Percentiles rank a stretch among this genome's conserved stretches.
Conservation (phyloP, 1,140 invertebrate genomes). For the Cherax quadricarinatus region DNA sequence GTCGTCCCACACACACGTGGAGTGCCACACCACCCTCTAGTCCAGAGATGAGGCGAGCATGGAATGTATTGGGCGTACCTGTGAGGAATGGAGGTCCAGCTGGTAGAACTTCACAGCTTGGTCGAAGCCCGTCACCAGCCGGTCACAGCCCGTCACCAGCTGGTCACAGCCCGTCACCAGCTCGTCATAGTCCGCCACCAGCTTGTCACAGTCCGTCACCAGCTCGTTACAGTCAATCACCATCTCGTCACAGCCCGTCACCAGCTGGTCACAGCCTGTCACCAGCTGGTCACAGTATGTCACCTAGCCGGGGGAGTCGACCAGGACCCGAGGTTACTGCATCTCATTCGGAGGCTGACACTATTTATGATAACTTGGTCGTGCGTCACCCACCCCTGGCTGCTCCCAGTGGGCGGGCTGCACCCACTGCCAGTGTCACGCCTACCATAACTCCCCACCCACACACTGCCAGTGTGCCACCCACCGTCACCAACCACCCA, state of each 20-base stretch:
- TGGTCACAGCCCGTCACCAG: no score
- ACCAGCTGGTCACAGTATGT: background rate
- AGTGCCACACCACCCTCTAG: constrained; percentile 42
- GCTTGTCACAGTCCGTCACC: no score
- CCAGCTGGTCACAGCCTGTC: background rate
- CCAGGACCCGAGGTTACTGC: background rate
- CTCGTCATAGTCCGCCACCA: no score
- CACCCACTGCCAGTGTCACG: background rate
- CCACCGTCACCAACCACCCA: background rate
- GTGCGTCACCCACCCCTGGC: constrained; percentile 12
- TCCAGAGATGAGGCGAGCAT: constrained; percentile 44
- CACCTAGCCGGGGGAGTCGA: background rate
- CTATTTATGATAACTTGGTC: constrained; percentile 58
- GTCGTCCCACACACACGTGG: background rate
- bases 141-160: no score
- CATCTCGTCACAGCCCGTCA: no score
- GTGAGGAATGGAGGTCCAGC: background rate
- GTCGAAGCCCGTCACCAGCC: background rate
- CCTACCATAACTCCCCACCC: constrained; percentile 12
- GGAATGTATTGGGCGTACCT: constrained; percentile 60
- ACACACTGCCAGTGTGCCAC: background rate
- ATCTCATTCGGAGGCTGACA: constrained; percentile 12
- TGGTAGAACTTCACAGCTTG: no score
- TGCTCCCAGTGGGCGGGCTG: background rate
- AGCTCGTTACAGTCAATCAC: no score